Base-by-base conservation (phyloP, 2,888 invertebrate genomes). In the Andrena marginata region DNA sequence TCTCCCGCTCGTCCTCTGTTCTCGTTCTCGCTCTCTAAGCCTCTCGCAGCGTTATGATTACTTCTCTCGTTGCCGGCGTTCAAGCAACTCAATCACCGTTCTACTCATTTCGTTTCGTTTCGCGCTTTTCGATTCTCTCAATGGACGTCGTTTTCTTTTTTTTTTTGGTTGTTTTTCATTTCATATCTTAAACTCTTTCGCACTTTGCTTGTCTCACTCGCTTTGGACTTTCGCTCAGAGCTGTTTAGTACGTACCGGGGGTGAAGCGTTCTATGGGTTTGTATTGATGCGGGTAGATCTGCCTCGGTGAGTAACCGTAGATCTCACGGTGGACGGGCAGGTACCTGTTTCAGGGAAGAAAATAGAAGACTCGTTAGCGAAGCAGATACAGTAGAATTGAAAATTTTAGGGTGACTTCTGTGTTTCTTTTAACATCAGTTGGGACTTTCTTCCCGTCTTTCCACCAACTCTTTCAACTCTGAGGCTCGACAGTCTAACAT, bases 311-410 rank as follows among this genome's bases (percentile, higher is more conserved):
- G 95, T 98, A 98, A 87, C 98, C 98, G 95, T 98, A 98, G 93
- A 96, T 97, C 94, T 98, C 98, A 93, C 98, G 97, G 95, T 98
- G 98, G 91, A 98, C 97, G 90, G 98, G 98, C 95, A 97, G 95
- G 95, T 98, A 98, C 95, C 94, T 94, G 49, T 65, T 42, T 56
- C 26, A 10, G 10, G 26, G 23, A 26, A 26, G 23, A 8, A 26
- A 26, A 26, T 23, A 54, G 8, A 23, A 10, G 3, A 42, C 42
- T 42, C 42, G 42, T 42, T 42, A 42, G 42, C 13, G 16, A 54
- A 76, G 33, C 13, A 20, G n/a, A 48, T 31, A 16, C 16, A 42
- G 42, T 42, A 42, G 42, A 42, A 4, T 42, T 16, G 42, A 3
- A 42, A 13, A 42, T 42, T 3, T 42, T 42, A 13, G 42, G 42